Conservation (phyloP, 1,140 invertebrate genomes). For the Drosophila jambulina region DNA sequence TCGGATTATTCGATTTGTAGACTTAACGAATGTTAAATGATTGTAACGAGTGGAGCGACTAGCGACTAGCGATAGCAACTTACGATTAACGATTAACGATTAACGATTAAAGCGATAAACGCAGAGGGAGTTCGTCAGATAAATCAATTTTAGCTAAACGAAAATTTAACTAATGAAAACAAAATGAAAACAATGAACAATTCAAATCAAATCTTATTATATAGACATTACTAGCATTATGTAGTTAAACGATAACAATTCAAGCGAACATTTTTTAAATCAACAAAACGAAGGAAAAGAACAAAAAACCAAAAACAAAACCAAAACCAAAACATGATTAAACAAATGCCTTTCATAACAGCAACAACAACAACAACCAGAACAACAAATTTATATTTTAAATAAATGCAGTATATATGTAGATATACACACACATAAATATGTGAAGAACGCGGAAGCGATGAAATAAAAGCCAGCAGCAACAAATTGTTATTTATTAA, state of each 20-base stretch:
- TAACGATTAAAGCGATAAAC: constrained; percentile 40
- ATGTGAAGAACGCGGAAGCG: constrained; percentile 23
- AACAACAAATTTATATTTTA: constrained; percentile 71
- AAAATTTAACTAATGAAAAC: constrained; percentile 53
- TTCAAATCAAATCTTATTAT: constrained; percentile 79
- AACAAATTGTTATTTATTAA: constrained; percentile 59
- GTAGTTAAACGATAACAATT: constrained; percentile 71
- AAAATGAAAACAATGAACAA: constrained; percentile 62
- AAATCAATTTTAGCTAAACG: constrained; percentile 55
- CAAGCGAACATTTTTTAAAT: constrained; percentile 57
- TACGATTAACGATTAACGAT: constrained; percentile 28
- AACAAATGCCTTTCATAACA: constrained; percentile 75
- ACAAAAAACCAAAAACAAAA: constrained; percentile 27
- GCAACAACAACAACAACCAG: constrained; percentile 47
- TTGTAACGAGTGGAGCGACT: constrained; percentile 40
- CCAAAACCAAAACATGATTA: constrained; percentile 47
- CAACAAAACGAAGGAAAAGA: constrained; percentile 38
- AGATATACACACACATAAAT: constrained; percentile 45
- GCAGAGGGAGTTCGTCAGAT: constrained; percentile 42
- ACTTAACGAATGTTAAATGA: constrained; percentile 50
- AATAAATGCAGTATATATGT: constrained; percentile 70
- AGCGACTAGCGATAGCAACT: constrained; percentile 13
- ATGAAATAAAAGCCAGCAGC: constrained; percentile 44
- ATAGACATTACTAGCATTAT: constrained; percentile 74
- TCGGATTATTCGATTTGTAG: constrained; percentile 76